Evolutionary conservation across 2,113 vertebrate genomes (phyloP).

Genomic region (Dipodomys ordii): DNA sequence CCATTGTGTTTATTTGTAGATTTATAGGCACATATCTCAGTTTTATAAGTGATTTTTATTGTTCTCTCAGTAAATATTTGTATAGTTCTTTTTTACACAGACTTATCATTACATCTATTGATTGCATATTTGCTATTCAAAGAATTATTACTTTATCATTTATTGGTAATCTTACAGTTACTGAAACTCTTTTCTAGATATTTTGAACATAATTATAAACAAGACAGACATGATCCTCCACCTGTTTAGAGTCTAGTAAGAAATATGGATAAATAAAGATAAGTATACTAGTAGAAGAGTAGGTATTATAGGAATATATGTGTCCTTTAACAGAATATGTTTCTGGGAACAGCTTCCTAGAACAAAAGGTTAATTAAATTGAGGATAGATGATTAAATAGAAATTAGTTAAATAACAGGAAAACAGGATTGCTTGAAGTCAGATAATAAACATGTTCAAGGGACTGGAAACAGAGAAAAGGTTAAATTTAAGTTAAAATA

Average conservation of each 20-base stretch:
- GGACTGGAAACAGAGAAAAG: not conserved
- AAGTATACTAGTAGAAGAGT: not conserved
- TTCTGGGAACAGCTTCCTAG: not conserved
- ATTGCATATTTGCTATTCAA: not conserved
- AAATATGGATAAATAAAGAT: slow-evolving; percentile 2
- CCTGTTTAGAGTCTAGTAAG: not conserved
- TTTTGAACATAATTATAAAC: not conserved
- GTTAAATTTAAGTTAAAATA: not conserved
- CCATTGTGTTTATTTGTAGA: too few relatives aligned
- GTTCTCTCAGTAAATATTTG: not conserved
- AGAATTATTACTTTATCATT: not conserved
- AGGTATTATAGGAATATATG: not conserved
- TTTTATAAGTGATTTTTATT: not conserved
- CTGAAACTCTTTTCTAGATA: not conserved
- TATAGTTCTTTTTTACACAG: not conserved
- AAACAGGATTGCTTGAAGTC: not conserved
- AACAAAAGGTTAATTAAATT: slow-evolving; percentile 42
- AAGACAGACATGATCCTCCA: not conserved
- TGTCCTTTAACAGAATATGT: not conserved
- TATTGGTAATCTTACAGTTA: not conserved
- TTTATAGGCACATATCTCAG: not conserved
- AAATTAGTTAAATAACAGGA: not conserved
- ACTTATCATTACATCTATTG: not conserved
- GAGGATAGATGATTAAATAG: slow-evolving; percentile 3
- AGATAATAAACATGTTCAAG: not conserved